These are phyloP conservation scores for Oscheius sp. DNA, from an alignment of 2,888 invertebrate species.

Conservation along the genomic window DNA sequence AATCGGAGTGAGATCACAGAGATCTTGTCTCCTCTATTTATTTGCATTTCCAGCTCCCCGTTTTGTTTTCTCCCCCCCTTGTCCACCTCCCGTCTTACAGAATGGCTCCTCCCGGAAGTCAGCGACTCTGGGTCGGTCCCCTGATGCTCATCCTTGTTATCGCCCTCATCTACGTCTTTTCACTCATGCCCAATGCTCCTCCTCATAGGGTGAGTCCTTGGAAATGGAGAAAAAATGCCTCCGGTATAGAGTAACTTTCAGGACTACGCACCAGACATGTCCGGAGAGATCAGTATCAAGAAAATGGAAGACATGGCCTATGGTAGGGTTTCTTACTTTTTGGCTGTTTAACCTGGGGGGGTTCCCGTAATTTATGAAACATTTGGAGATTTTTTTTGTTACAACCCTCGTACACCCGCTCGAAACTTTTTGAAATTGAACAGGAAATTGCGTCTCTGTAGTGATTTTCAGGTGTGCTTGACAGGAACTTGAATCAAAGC, in stretches of 20 bases:
- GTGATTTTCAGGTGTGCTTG: too few relatives aligned
- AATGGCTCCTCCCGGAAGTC: constrained; percentile 34
- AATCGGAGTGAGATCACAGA: too few relatives aligned
- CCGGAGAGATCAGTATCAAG: constrained; percentile 25
- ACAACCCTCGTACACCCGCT: too few relatives aligned
- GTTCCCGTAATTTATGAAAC: not conserved
- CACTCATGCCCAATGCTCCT: constrained; percentile 54
- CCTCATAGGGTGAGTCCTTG: constrained; percentile 44
- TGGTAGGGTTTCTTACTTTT: not conserved
- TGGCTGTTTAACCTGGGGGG: not conserved
- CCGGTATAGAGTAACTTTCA: constrained; percentile 1
- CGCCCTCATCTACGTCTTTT: constrained; percentile 58
- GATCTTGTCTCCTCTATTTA: constrained; percentile 2
- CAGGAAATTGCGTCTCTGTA: too few relatives aligned
- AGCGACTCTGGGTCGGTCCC: constrained; percentile 59
- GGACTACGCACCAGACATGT: constrained; percentile 16
- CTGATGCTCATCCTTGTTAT: constrained; percentile 57
- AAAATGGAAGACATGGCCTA: constrained; percentile 25
- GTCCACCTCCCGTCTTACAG: constrained; percentile 22
- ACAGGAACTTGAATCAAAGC: too few relatives aligned
- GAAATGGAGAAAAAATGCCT: not conserved
- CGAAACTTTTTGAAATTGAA: too few relatives aligned
- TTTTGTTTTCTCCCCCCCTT: not conserved
- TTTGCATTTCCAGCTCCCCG: not conserved
- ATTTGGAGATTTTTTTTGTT: too few relatives aligned